Base-by-base conservation (phyloP, 1,140 invertebrate genomes). In the Macrocentrus cingulum region DNA sequence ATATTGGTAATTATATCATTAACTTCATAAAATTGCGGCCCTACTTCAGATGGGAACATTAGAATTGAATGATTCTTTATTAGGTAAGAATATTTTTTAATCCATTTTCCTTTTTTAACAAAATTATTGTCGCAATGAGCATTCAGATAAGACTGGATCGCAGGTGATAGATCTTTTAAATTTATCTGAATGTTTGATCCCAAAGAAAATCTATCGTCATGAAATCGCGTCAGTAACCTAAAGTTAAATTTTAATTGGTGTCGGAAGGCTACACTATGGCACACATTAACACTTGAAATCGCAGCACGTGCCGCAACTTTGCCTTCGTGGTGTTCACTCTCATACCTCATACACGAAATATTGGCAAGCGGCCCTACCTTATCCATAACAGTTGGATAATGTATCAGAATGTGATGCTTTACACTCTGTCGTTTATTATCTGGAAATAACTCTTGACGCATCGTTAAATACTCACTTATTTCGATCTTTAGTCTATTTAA, bases 381-480 rank as follows among this genome's bases (percentile, higher is more conserved):
- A 11, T 37, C 15, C 20, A 71, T 65, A 25, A 66, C 59, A 34
- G 54, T 45, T 6, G 57, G 45, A 44, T 71, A 71, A 56, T 71
- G 69, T 11, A 69, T 18, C 3, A 71, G 23, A 58, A 64, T 61
- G 56, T 69, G 67, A 56, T 66, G 63, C 57, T 71, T 69, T 11
- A 64, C 25, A 29, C 25, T 29, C 63, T 20, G 66, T 69, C n/a
- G 69, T 57, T 42, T 29, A 41, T 6, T 56, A 19, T 32, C 60
- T 53, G 18, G 62, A 67, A 19, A 71, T 29, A 18, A 13, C 46
- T 13, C 34, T 45, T 42, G 36, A 34, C 54, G 32, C 54, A 60
- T 56, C 34, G 56, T 29, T 16, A 61, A 32, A 48, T 65, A 51
- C 7, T 57, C 48, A n/a, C n/a, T n/a, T n/a, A n/a, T n/a, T 18